Percentiles rank a stretch among this genome's conserved stretches.
These are phyloP conservation scores for Neotoxoptera formosana DNA, from an alignment of 1,140 invertebrate species.

Conservation along the genomic window DNA sequence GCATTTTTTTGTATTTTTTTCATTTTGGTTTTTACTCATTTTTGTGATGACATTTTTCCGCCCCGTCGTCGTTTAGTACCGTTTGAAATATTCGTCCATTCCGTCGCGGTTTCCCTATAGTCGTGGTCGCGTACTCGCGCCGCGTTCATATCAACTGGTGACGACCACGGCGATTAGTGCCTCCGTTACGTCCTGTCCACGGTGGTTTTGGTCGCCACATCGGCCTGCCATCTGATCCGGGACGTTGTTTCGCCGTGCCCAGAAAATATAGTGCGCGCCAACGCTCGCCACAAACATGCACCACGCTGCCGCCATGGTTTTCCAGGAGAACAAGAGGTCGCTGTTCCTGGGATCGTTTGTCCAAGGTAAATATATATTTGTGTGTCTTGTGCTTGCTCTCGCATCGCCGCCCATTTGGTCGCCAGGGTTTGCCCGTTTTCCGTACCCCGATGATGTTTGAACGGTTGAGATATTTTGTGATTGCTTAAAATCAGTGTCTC, in stretches of 20 bases:
- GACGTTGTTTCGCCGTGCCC: neutral
- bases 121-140: too few species aligned
- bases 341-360: constrained; percentile 48
- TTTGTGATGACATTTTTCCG: neutral
- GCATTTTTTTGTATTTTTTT: constrained; percentile 19
- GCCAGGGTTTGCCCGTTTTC: neutral
- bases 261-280: neutral
- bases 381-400: neutral
- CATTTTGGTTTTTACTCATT: neutral
- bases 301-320: constrained; percentile 37
- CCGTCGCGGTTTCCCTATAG: neutral
- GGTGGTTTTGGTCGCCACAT: constrained; percentile 23
- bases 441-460: neutral
- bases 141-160: neutral
- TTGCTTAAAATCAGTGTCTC: neutral
- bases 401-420: neutral
- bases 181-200: constrained; percentile 8
- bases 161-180: neutral
- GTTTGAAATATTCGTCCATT: neutral
- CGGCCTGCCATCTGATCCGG: neutral
- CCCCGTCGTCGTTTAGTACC: neutral
- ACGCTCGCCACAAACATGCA: neutral
- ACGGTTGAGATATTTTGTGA: neutral
- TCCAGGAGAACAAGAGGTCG: constrained; percentile 50
- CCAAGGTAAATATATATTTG: neutral